Base-by-base conservation (phyloP, 2,113 vertebrate species). In the Pionites leucogaster region DNA sequence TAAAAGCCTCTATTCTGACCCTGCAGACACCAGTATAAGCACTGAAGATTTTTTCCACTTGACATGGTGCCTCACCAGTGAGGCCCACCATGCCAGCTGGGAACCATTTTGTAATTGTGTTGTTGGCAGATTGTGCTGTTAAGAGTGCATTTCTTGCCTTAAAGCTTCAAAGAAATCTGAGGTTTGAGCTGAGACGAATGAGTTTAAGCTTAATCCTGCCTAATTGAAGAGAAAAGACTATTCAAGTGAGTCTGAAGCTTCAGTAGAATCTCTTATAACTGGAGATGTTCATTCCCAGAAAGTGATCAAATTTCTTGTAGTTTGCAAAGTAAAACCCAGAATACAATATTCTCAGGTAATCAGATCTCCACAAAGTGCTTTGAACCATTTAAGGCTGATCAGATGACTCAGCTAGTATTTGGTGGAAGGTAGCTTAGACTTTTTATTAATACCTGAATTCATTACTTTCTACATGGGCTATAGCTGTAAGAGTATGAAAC, bases 381-480 rank as follows among this genome's bases (percentile, higher is more conserved):
- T 6, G 9, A 84, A 68, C 20, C 16, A 33, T 78, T 89, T 79
- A 85, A 89, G 33, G 39, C 12, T 85, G 39, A 85, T 90, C 87
- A 95, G 74, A 50, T 92, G 57, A 88, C 88, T 80, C 74, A 84
- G 42, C 6, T 86, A 14, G 12, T 64, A 79, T 90, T 87, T 70
- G 41, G 37, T 65, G 49, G 49, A 87, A 83, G 57, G 67, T 31
- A 69, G 12, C 39, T 85, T 79, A 68, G 79, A 44, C 63, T 62
- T 87, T 57, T 55, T 87, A 53, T 20, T 88, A 33, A 57, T 55
- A 80, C 5, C 9, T 76, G 75, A 82, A 83, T 82, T 79, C 29
- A 44, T 57, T 89, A 55, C 37, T 82, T 92, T 63, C 29, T 37
- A 27, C 25, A 16, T 35, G 57, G 50, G 3, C 15, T 79, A 47